Evolutionary conservation across 2,797 vertebrate genomes (phyloP).

Genomic region (Labeo calbasu): DNA sequence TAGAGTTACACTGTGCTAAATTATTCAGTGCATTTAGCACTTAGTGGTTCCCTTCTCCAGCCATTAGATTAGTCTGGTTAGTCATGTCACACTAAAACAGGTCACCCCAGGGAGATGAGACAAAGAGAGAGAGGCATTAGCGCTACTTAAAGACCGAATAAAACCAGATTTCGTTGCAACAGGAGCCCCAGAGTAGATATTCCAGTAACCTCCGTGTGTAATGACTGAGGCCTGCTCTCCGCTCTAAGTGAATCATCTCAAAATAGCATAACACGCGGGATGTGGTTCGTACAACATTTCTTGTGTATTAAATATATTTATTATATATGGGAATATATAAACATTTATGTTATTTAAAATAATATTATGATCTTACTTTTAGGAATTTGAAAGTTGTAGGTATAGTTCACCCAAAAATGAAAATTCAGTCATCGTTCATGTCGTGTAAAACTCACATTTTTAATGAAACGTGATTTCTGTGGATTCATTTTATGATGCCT

Average conservation of each 20-base stretch:
- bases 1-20: conserved; percentile 88
- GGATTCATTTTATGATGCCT: background rate
- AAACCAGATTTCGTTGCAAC: conserved; percentile 44
- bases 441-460: background rate
- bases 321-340: background rate
- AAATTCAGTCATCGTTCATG: background rate
- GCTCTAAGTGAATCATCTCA: background rate
- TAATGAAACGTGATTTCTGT: background rate
- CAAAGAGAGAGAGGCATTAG: conserved; percentile 42
- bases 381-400: background rate
- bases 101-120: conserved; percentile 53
- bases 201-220: conserved; percentile 33
- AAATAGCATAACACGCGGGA: background rate
- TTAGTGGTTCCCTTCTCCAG: conserved; percentile 84
- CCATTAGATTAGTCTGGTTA: conserved; percentile 67
- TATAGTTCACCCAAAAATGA: background rate
- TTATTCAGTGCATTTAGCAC: conserved; percentile 91
- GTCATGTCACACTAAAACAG: conserved; percentile 61
- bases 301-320: background rate
- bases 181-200: conserved; percentile 27
- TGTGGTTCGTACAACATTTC: background rate
- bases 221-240: conserved; percentile 1
- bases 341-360: no score
- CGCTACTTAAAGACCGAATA: conserved; percentile 45
- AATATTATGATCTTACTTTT: background rate